Evolutionary conservation across 2,888 invertebrate genomes (phyloP).

Genomic region (Uloborus plumipes): DNA sequence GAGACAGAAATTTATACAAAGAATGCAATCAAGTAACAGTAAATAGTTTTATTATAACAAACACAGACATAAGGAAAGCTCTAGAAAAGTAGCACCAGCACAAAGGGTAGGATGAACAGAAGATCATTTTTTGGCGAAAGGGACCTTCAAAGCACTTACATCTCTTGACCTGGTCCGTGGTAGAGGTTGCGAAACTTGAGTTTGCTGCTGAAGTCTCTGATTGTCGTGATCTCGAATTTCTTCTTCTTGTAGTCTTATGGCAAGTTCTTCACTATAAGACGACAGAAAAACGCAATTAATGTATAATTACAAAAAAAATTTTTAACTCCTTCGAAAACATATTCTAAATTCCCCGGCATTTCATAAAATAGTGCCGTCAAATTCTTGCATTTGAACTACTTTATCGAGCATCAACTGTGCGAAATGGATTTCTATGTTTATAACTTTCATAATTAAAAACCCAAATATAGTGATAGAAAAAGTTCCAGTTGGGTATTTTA

Average conservation of each 20-base stretch:
- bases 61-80: not conserved
- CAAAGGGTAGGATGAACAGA: no score
- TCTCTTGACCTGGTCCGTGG: conserved; percentile 36
- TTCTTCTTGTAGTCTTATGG: conserved; percentile 73
- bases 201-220: conserved; percentile 13
- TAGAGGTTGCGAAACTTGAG: conserved; percentile 1
- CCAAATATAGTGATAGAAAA: no score
- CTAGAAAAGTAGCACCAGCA: no score
- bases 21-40: not conserved
- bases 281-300: not conserved
- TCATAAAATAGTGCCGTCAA: no score
- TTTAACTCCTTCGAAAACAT: no score
- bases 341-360: no score
- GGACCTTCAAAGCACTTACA: conserved; percentile 23
- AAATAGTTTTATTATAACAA: not conserved
- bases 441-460: no score
- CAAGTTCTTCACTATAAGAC: conserved; percentile 72
- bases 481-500: no score
- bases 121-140: not conserved
- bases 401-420: no score
- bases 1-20: not conserved
- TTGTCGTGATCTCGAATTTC: conserved; percentile 68
- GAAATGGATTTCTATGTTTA: no score
- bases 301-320: not conserved
- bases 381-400: no score